Base-by-base conservation (phyloP, 2,113 vertebrate species). In the Oryzias woworae region DNA sequence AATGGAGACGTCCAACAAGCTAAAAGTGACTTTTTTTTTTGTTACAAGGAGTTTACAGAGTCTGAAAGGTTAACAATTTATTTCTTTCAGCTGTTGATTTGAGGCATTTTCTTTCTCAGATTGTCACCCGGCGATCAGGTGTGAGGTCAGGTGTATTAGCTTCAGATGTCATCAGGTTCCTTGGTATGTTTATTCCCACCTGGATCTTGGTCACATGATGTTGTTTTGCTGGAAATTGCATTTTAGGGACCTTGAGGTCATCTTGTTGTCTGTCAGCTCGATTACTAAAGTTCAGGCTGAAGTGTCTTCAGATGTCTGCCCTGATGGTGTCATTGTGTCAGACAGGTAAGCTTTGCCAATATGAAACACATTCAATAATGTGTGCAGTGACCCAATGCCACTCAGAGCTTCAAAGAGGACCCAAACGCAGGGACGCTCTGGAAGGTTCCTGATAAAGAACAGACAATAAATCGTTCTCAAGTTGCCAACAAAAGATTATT, bases 231-330 rank as follows among this genome's bases (percentile, higher is more conserved):
- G 45, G 45, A 47, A 47, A 36, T 36, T 36, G 36, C 36, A 36
- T 36, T 36, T 36, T 36, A 36, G 36, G 36, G 36, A 12, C 8
- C 36, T 36, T 8, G 10, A 36, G 36, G 36, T 36, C 36, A 36
- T 12, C 7, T 1, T n/a, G 45, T 18, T 16, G n/a, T 47, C n/a
- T n/a, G n/a, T 16, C 45, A 49, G 51, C 28, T 18, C 2, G 28
- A 66, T 52, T 52, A 49, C 42, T 15, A 22, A 23, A 48, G 50
- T 52, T 62, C 58, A 13, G 63, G 56, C 63, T 59, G 64, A 63
- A 31, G 51, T 3, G 56, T 77, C 73, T 71, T 73, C 70, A 24
- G 61, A 46, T 49, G 59, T 68, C 62, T 48, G 18, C 55, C 56
- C 58, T 53, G 56, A 53, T 52, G 55, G 62, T 43, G 51, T 56